A percentile compares a stretch with the other conserved stretches of the same genome.
Evolutionary conservation across 2,113 vertebrate species (phyloP).

Genomic region (Haplochromis vanheusdeni): DNA sequence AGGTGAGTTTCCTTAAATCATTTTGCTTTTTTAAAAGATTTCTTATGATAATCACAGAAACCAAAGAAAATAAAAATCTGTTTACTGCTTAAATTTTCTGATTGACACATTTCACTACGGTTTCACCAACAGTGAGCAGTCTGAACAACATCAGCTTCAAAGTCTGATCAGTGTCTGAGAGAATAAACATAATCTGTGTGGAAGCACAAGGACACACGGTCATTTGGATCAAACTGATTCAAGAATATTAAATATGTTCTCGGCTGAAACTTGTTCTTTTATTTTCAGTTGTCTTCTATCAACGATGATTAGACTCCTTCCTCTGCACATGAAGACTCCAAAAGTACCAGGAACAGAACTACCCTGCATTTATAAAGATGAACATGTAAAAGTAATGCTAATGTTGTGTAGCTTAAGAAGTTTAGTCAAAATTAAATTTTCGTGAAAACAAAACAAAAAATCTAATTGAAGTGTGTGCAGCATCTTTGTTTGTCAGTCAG

Average conservation of each 20-base stretch:
- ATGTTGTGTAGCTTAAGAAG: rapidly evolving
- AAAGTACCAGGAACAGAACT: background rate
- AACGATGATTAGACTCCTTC: background rate
- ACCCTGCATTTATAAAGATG: background rate
- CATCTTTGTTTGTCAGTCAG: background rate
- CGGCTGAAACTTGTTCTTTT: background rate
- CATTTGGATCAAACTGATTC: background rate
- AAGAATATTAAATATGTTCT: rapidly evolving
- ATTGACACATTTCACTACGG: background rate
- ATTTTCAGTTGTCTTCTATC: background rate
- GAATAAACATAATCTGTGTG: background rate
- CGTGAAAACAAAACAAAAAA: background rate
- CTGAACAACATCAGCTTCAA: background rate
- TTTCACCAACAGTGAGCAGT: background rate
- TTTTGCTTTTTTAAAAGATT: background rate
- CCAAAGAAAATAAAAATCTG: background rate
- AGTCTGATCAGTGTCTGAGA: background rate
- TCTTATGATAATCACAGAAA: background rate
- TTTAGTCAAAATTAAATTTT: background rate
- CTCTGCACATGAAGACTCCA: background rate
- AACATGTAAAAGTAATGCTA: background rate
- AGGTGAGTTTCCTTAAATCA: background rate
- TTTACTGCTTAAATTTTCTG: background rate
- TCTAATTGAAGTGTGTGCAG: background rate
- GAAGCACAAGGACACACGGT: background rate